These are phyloP conservation scores for Conus canariensis DNA, from an alignment of 2,888 invertebrate genomes.

Conservation along the genomic window DNA sequence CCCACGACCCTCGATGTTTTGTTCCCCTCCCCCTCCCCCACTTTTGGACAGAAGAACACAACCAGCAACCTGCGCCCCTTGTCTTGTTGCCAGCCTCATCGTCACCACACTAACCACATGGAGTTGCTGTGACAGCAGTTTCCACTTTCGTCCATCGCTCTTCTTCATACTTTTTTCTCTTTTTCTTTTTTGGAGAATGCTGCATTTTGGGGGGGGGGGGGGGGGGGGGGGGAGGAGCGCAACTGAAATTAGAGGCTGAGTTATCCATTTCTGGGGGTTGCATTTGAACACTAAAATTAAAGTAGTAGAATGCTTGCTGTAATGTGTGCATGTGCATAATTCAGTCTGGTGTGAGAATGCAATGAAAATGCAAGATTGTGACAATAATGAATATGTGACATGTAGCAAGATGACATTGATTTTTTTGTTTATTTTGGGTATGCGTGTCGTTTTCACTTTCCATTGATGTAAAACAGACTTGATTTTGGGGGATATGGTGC, in stretches of 20 bases:
- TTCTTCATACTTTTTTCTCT: background rate
- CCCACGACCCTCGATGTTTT: background rate
- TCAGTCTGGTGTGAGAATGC: background rate
- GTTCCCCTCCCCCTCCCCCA: background rate
- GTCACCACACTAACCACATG: background rate
- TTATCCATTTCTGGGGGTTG: no score
- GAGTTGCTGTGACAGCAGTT: background rate
- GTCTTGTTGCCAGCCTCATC: background rate
- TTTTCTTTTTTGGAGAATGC: background rate
- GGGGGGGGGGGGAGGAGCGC: no score
- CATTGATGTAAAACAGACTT: no score
- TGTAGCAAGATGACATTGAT: no score
- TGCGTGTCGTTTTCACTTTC: no score
- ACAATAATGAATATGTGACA: no score
- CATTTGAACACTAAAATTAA: no score
- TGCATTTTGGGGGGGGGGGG: background rate
- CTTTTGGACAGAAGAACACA: background rate
- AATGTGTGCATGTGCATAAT: background rate
- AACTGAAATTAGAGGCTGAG: no score
- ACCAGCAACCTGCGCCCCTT: background rate
- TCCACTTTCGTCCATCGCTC: background rate
- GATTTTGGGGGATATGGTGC: no score
- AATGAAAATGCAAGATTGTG: no score
- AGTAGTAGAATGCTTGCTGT: no score
- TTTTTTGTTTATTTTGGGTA: no score